Evolutionary conservation across 1,140 invertebrate species (phyloP), one percentile per base, ranked within the genome.

Genomic region (Drosophila insularis): DNA sequence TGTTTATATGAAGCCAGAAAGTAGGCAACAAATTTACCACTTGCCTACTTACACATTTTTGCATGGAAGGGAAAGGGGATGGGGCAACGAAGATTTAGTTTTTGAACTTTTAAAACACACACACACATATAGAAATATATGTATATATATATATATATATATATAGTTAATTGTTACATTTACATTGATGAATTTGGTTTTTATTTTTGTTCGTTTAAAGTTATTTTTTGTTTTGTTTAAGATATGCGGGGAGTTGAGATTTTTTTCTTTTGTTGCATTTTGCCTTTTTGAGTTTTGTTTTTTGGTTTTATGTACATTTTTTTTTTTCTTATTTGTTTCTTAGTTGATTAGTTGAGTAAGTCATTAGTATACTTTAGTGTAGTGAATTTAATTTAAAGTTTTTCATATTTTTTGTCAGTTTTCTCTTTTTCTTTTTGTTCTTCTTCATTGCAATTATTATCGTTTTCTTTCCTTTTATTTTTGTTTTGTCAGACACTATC

Each of bases 401-500:
- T 73, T 58, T 54, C 71, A 27, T 53, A 60, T 58, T 61, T 37
- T 2, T 54, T 40, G 60, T 8, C 19, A 27, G 31, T 21, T 59
- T 59, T 63, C 43, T 37, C 17, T 23, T 53, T 31, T 11, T 50
- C 14, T 32, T 14, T 8, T 35, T 37, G 32, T 72, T 68, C 43
- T 54, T 55, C 50, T 40, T 66, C 43, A 53, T 40, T 68, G 66
- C 55, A 76, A 79, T 89, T 89, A 89, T 89, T 89, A 87, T 87
- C 84, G 32, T 58, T 50, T 46, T 46, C 43, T 8, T 27, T 5
- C 6, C 13, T 50, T 77, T 81, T 79, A 80, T 79, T 87, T 72
- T 72, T 72, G 60, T 74, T 82, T 91, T 82, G 76, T 86, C 81
- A 91, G 86, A 91, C 89, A 91, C 89, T 91, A 91, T 91, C 90